Conservation (phyloP, 2,888 invertebrate genomes). For the Gibbula magus region DNA sequence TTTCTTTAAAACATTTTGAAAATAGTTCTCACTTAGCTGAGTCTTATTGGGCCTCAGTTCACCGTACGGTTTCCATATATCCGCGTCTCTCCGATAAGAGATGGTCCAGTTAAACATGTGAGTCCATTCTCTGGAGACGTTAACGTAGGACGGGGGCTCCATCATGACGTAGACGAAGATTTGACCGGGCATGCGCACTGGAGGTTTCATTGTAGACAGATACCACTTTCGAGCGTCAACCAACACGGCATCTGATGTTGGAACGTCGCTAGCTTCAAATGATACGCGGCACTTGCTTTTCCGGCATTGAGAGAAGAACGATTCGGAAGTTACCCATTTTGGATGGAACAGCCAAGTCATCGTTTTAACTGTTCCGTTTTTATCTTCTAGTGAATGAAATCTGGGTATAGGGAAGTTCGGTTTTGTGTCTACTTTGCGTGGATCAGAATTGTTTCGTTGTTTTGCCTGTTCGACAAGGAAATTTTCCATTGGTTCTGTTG, state of each 20-base stretch:
- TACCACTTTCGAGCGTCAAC: background rate
- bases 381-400: no score
- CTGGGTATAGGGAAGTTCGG: no score
- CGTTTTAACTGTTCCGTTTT: background rate
- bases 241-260: background rate
- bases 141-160: background rate
- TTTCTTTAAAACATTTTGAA: background rate
- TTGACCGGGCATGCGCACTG: background rate
- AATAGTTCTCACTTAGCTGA: slow-evolving; percentile 9
- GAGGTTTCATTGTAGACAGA: background rate
- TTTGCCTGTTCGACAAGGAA: no score
- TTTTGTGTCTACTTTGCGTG: no score
- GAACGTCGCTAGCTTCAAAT: background rate
- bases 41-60: background rate
- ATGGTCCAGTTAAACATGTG: slow-evolving; percentile 4
- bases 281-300: background rate
- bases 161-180: background rate
- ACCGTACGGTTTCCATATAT: slow-evolving; percentile 7
- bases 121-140: background rate
- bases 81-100: background rate
- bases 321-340: background rate
- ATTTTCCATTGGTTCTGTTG: no score
- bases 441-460: no score
- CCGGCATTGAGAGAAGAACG: background rate
- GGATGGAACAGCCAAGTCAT: background rate